Evolutionary conservation across 1,140 invertebrate genomes (phyloP), one percentile per base, ranked within the genome.

Genomic region (Solenopsis fugax): DNA sequence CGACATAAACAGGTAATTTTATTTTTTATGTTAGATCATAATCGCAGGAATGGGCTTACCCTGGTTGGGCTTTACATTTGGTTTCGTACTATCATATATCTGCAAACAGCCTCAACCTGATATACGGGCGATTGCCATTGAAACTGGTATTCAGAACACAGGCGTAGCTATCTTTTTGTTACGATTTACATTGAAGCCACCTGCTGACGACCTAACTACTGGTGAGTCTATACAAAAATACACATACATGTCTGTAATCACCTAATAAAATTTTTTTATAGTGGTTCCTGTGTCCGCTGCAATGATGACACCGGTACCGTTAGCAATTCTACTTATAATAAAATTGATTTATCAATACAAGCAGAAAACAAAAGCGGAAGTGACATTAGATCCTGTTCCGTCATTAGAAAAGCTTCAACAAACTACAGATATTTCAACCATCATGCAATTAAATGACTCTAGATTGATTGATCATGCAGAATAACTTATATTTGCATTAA

Each of bases 121-220:
- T 92, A 95, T 97, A 9, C 95, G 98, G 1, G 98, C 98, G 3
- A 98, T 99, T 90, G 97, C 98, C 7, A 97, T 99, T 84, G 98
- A 99, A 96, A 98, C 98, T 18, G 98, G 98, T 58, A 97, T 99
- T 75, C 98, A 99, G 95, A 99, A 99, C 95, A 99, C 98, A 0
- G 98, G 98, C 24, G 98, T 99, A 88, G 96, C 98, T 0, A 98
- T 99, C 90, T 97, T 98, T 93, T 95, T 99, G 75, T 95, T 99
- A 21, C 95, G 96, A 78, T 97, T 97, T 93, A 96, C 96, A 60
- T 94, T 98, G 45, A 95, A 95, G 7, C 97, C 97, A 91, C 97
- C 97, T 7, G 96, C 97, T 89, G 97, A 97, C 1, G 98, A 98
- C 95, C 94, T 98, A 41, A 98, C 97, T n/a, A 98, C 97, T 87